Evolutionary conservation across 2,797 vertebrate genomes (phyloP), one percentile per base, ranked within the genome.

Genomic region (Cirrhinus mrigala): DNA sequence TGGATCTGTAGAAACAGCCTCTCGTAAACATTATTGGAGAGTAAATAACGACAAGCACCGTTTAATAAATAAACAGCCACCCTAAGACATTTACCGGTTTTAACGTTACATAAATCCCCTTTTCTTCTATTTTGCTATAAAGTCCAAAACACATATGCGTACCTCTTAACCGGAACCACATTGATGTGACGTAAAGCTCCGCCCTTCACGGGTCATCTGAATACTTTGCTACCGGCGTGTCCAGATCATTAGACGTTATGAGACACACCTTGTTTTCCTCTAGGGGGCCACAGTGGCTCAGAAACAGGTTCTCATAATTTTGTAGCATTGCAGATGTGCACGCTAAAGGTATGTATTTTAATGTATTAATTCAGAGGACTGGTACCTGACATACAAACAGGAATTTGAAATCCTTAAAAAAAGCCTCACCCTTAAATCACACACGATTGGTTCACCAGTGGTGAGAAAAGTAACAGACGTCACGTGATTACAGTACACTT

Each of bases 1-100:
- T 60, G 22, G 22, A 70, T 37, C 44, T 83, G 60, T 4, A 85
- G 22, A 87, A n/a, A 33, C 48, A 69, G 18, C 85, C 37, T 46
- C 44, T 83, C 52, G 85, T 29, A 62, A 88, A 44, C 89, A 89
- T 89, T 70, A 20, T n/a, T 8, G 50, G 46, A 16, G 9, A 27
- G 24, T 40, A 40, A 33, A 64, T 24, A 50, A 69, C n/a, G 6
- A 3, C n/a, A 33, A 22, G n/a, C 68, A 11, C 16, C 18, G 15
- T 6, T 37, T 10, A n/a, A 33, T 69, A 50, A 29, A 22, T 37
- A 40, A 29, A 46, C 14, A 22, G 0, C 33, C 16, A 8, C 66
- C 3, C 14, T 11, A n/a, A n/a, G 12, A 16, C 20, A 75, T 3
- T 29, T 29, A 8, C 46, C 11, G 0, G 27, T 14, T 64, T 40